Base-by-base conservation (phyloP, 2,888 invertebrate species). In the Herminia tarsipennalis region DNA sequence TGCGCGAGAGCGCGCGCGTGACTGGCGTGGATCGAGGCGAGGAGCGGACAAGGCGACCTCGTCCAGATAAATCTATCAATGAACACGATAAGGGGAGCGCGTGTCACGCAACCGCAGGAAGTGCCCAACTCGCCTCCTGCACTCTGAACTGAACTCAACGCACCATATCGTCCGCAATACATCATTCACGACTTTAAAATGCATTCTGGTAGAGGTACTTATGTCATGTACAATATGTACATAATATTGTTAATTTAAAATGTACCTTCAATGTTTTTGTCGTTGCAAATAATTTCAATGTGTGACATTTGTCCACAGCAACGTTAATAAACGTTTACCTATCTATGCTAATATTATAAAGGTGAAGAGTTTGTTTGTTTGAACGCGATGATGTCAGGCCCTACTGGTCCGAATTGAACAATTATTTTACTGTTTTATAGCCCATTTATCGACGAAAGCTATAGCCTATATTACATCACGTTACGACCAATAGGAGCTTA, bases 61-160 rank as follows among this genome's bases (percentile, higher is more conserved):
- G 85, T 70, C 72, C 73, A 84, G 88, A 88, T 88, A 90, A 86
- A 88, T 88, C 83, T 87, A 88, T 90, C 89, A 90, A 90, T 90
- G 89, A 87, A 83, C 67, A 72, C 63, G 89, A 90, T 88, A 88
- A 87, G 84, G 81, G 86, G 81, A 73, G 74, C 84, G 82, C 81
- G 83, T 82, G 84, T 79, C 86, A 81, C 76, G 75, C 75, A 75
- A 76, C 70, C 86, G 71, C 79, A 88, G 88, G 88, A 88, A 88
- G 84, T 84, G 78, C 80, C 73, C 67, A 64, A 70, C 78, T 69
- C 73, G 78, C 72, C 80, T 75, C 73, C 70, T 79, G 84, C 81
- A 74, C 81, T 80, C 73, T 81, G 79, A 76, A 75, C 77, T 64
- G 51, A 66, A 61, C 64, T 58, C 66, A 52, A 51, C 70, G 66